Conservation (phyloP, 2,113 vertebrate species). For the Gallinago media region DNA sequence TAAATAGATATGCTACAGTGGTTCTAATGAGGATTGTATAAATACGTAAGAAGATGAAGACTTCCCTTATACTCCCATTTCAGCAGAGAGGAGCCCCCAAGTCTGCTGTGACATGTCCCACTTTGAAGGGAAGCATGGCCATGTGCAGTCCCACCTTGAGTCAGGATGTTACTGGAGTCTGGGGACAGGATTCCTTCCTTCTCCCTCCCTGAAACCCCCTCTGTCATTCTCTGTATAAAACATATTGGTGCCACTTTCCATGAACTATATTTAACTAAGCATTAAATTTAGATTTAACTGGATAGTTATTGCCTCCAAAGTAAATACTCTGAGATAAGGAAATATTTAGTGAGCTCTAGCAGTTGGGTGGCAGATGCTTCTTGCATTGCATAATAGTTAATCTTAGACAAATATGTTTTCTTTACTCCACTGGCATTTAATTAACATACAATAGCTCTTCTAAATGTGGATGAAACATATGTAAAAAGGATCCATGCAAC, state of each 20-base stretch:
- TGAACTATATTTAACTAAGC: conserved; percentile 80
- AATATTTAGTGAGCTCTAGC: conserved; percentile 77
- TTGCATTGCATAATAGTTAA: conserved; percentile 70
- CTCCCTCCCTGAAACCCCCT: conserved; percentile 24
- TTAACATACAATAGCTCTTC: conserved; percentile 69
- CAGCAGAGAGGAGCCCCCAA: neutral
- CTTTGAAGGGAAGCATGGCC: neutral
- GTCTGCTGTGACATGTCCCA: fast-evolving
- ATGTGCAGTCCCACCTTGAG: neutral
- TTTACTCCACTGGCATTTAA: conserved; percentile 66
- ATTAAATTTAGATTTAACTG: conserved; percentile 80
- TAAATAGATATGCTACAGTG: neutral
- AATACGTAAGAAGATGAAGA: neutral
- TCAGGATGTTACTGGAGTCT: neutral
- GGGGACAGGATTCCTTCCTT: neutral
- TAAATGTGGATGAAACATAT: conserved; percentile 50
- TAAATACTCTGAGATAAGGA: conserved; percentile 78
- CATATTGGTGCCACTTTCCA: conserved; percentile 74
- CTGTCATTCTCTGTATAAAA: conserved; percentile 64
- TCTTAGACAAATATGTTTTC: conserved; percentile 71
- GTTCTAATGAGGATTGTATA: neutral
- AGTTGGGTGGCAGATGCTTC: conserved; percentile 72
- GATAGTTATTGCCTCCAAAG: conserved; percentile 76
- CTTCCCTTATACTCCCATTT: neutral
- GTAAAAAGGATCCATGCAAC: neutral